These are phyloP conservation scores for Sphaeridia pumilis DNA, from an alignment of 2,888 invertebrate genomes.

Conservation along the genomic window DNA sequence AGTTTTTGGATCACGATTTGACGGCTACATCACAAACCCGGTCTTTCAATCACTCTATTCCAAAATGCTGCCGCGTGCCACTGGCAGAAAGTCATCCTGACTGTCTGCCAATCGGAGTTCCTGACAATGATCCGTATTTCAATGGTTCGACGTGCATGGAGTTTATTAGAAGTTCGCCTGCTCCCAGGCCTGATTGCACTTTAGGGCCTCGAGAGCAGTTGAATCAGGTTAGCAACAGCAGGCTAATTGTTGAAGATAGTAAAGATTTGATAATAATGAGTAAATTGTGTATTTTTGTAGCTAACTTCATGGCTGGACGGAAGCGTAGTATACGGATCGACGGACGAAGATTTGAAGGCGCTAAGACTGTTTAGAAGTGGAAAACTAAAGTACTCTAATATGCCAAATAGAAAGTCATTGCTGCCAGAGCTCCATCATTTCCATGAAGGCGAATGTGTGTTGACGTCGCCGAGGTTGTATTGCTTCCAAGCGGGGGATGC, in stretches of 20 bases:
- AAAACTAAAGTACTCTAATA: constrained; percentile 50
- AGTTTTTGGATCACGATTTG: constrained; percentile 78
- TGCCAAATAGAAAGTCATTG: constrained; percentile 49
- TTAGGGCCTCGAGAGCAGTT: constrained; percentile 74
- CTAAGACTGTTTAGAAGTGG: constrained; percentile 65
- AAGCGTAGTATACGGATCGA: constrained; percentile 69
- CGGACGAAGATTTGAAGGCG: constrained; percentile 56
- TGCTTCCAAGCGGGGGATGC: constrained; percentile 71
- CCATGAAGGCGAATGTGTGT: constrained; percentile 39
- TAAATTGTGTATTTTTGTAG: constrained; percentile 15
- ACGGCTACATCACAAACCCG: constrained; percentile 42
- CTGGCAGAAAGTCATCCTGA: constrained; percentile 57
- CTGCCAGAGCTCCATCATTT: constrained; percentile 44
- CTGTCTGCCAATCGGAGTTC: constrained; percentile 60
- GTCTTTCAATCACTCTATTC: constrained; percentile 34
- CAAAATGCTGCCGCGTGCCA: constrained; percentile 30
- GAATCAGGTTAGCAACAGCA: constrained; percentile 47
- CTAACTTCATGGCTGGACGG: constrained; percentile 70
- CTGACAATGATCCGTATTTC: constrained; percentile 29
- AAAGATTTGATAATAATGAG: neutral
- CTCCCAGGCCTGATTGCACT: constrained; percentile 64
- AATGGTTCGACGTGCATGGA: constrained; percentile 51
- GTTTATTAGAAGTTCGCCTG: constrained; percentile 69
- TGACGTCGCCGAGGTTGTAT: constrained; percentile 39
- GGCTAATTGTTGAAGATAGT: neutral